These are phyloP conservation scores for Amazona ochrocephala DNA, from an alignment of 2,797 vertebrate species.

Conservation along the genomic window DNA sequence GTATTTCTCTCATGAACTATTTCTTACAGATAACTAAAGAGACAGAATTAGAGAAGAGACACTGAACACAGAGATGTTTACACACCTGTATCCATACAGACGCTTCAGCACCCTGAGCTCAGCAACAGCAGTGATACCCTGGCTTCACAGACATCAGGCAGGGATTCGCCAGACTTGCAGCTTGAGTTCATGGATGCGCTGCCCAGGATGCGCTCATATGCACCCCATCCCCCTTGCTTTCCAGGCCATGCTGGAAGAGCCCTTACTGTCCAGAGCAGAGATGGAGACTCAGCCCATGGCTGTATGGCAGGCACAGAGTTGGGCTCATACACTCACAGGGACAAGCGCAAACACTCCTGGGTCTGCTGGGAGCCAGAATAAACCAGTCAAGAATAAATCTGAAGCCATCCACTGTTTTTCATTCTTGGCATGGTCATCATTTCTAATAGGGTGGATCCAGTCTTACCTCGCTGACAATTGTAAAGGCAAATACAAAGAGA, in stretches of 20 bases:
- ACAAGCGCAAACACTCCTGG: neutral
- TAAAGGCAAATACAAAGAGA: neutral
- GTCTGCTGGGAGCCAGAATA: neutral
- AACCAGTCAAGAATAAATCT: neutral
- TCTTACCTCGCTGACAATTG: neutral
- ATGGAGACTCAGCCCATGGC: neutral
- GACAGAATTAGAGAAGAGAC: neutral
- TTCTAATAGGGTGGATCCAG: neutral
- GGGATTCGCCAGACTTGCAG: neutral
- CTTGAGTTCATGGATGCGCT: neutral
- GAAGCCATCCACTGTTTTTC: neutral
- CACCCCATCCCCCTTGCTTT: accelerated
- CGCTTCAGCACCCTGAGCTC: neutral
- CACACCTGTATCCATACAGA: accelerated
- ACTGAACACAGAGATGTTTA: neutral
- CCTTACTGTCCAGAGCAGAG: neutral
- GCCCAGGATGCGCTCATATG: neutral
- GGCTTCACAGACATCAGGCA: neutral
- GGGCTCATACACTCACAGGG: neutral
- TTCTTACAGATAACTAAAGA: neutral
- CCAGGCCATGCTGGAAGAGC: neutral
- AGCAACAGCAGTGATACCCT: accelerated
- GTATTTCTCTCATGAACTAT: neutral
- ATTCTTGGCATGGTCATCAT: neutral
- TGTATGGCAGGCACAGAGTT: neutral